Conservation (phyloP, 2,888 invertebrate species). For the Thumatha senex region DNA sequence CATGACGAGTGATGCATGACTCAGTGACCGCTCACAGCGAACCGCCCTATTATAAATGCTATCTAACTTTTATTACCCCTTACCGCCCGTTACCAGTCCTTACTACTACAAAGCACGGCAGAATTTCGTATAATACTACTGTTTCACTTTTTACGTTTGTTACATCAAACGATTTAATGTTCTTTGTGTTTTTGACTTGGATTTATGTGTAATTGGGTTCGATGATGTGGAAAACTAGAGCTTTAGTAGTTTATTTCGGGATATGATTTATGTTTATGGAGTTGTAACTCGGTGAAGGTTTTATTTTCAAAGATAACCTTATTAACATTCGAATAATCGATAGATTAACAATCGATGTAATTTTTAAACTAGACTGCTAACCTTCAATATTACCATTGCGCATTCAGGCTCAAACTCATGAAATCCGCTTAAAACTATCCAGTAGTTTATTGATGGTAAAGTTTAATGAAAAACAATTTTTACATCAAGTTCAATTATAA, state of each 20-base stretch:
- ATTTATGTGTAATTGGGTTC: constrained; percentile 11
- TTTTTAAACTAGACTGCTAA: too few species aligned
- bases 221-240: constrained; percentile 8
- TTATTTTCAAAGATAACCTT: constrained; percentile 1
- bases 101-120: constrained; percentile 26
- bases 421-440: too few species aligned
- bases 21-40: constrained; percentile 6
- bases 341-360: too few species aligned
- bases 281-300: constrained; percentile 1
- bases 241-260: constrained; percentile 6
- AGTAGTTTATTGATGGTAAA: too few species aligned
- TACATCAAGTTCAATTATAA: too few species aligned
- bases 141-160: constrained; percentile 27
- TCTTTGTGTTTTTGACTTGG: constrained; percentile 13
- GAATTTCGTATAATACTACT: constrained; percentile 27
- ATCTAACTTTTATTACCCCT: constrained; percentile 7
- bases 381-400: too few species aligned
- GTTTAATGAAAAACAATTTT: too few species aligned
- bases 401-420: too few species aligned
- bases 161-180: constrained; percentile 22
- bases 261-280: constrained; percentile 7
- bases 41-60: constrained; percentile 8
- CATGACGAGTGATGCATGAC: constrained; percentile 27
- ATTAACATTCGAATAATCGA: too few species aligned
- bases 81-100: constrained; percentile 12